Evolutionary conservation across 1,140 invertebrate genomes (phyloP), one percentile per base, ranked within the genome.

Genomic region (Drosophila kohkoa): DNA sequence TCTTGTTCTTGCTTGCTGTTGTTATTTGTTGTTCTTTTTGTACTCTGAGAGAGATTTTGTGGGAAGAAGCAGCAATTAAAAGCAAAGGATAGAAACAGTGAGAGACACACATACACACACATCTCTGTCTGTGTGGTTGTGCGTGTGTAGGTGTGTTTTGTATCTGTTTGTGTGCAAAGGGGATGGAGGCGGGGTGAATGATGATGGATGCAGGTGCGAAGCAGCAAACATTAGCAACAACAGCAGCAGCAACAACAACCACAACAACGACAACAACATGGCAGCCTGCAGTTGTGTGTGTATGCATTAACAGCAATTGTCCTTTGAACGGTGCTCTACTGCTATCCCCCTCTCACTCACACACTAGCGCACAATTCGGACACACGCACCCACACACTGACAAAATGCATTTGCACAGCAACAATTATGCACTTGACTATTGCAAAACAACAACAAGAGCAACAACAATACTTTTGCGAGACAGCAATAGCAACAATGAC

Each of bases 341-440:
- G 32, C 54, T 43, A 25, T 43, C 51, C 10, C 28, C 11, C 54
- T 41, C 32, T 20, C 15, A 55, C 52, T 13, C 13, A 54, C 13
- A 38, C 62, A 64, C 30, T 30, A 32, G 3, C 54, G 7, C 55
- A 6, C 6, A 38, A 38, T 35, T 25, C 20, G 20, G n/a, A 13
- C n/a, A 11, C 41, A 15, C 1, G 25, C 46, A 2, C 7, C n/a
- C n/a, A 2, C 3, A 49, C n/a, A 15, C 3, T 51, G 16, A 16
- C 54, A 75, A 80, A 83, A 81, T 51, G 25, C 69, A 77, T 32
- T 43, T 13, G 52, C 45, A 51, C 75, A 80, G 77, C 75, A 79
- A 79, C 69, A 79, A 77, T 77, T 79, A 51, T 54, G 54, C 63
- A 76, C 45, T 76, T 67, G 38, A 67, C 51, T 48, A 65, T 67